Evolutionary conservation across 2,113 vertebrate genomes (phyloP), one percentile per base, ranked within the genome.

Genomic region (Tyrannus savana): DNA sequence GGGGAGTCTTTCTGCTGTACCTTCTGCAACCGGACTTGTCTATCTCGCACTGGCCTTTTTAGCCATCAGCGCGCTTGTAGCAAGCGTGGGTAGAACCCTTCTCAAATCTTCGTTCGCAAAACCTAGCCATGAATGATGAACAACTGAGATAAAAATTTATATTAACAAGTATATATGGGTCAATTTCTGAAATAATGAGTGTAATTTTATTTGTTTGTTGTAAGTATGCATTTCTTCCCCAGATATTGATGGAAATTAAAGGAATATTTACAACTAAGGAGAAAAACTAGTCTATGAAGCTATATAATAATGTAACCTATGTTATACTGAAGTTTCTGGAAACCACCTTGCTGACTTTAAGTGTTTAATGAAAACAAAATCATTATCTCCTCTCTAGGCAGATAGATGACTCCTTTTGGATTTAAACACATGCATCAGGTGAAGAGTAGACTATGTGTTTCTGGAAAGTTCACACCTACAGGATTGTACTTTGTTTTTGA

Each of bases 301-400:
- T 47, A 2, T 37, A 64, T 83, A 17, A 14, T 66, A 69, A 16
- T 85, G 25, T 33, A 53, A 15, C 31, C n/a, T 74, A 4, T 80
- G 53, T 84, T 80, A 73, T 84, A 92, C 6, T 39, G 44, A 81
- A 67, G 18, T 64, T 78, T 69, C 25, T 67, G 52, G 35, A 78
- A 74, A 91, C 27, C n/a, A 21, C 4, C 50, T 83, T 80, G 19
- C 63, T 44, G 33, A 67, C 53, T 91, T 78, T 37, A 69, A 67
- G 37, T 86, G 77, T 95, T 94, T 91, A 88, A 83, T 86, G 79
- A 47, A 95, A 93, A 76, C 19, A 73, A 59, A 89, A 82, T 88
- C 1, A 19, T 76, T 86, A 27, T 84, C 68, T 91, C 28, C 25
- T 85, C 14, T 76, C 62, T 53, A 67, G 59, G 53, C 58, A 81